phyloP scores from a whole-genome alignment of 2,113 vertebrate genomes.

The Ia io region DNA sequence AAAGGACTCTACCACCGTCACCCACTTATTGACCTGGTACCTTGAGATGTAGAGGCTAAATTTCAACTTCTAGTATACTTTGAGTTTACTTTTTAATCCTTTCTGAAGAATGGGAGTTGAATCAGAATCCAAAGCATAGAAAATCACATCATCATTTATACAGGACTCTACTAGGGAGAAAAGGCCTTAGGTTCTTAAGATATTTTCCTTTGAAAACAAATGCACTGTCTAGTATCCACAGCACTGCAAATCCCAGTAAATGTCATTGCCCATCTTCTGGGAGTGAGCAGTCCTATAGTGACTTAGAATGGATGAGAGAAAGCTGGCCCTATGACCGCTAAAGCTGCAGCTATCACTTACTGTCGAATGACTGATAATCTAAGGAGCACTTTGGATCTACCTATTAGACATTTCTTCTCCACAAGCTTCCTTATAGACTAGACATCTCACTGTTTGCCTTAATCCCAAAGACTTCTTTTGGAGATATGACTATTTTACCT shows the following conservation, averaged over 20 bases:
- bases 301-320: background rate
- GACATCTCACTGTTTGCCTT: background rate
- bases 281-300: background rate
- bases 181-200: background rate
- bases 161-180: background rate
- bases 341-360: background rate
- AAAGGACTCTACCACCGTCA: background rate
- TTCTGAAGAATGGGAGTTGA: background rate
- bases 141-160: background rate
- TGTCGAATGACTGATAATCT: background rate
- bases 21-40: background rate
- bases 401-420: background rate
- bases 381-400: background rate
- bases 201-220: slow-evolving; percentile 9
- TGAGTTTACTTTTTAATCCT: background rate
- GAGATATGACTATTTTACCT: background rate
- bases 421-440: background rate
- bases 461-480: background rate
- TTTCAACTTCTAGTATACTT: background rate
- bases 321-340: background rate
- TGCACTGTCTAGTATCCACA: background rate
- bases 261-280: background rate
- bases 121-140: background rate
- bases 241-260: background rate
- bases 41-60: background rate